Conservation (phyloP, 1,140 invertebrate genomes). For the Psix sp. region DNA sequence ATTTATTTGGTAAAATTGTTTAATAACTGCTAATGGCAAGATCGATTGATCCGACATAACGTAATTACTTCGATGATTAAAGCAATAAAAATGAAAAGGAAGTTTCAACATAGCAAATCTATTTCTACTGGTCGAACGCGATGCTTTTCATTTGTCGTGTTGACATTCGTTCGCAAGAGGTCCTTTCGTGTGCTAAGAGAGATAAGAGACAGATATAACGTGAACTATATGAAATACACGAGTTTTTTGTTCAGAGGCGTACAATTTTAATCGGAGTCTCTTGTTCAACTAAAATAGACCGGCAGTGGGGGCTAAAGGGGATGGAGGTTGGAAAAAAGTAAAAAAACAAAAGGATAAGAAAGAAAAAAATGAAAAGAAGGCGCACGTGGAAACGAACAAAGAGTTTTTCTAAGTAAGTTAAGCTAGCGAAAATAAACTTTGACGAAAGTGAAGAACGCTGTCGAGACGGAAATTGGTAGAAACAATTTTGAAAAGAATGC, state of each 20-base stretch:
- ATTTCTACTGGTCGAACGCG: conserved; percentile 34
- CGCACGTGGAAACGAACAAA: conserved; percentile 21
- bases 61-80: conserved; percentile 33
- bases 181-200: conserved; percentile 17
- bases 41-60: conserved; percentile 14
- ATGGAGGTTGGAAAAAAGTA: neutral
- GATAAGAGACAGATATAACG: conserved; percentile 32
- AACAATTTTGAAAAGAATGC: conserved; percentile 45
- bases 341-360: conserved; percentile 3
- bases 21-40: conserved; percentile 11
- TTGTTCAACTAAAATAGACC: conserved; percentile 33
- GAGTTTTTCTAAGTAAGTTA: conserved; percentile 46
- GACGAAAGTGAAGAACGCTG: conserved; percentile 41
- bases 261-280: conserved; percentile 51
- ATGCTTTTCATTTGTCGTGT: conserved; percentile 29
- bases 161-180: conserved; percentile 36
- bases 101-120: conserved; percentile 33
- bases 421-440: conserved; percentile 50
- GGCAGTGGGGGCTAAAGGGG: neutral
- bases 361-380: conserved; percentile 1
- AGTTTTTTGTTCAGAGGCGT: conserved; percentile 20
- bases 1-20: no score
- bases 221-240: conserved; percentile 19
- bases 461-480: conserved; percentile 44
- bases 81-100: conserved; percentile 29